Conservation (phyloP, 1,140 invertebrate species). For the Zeugodacus cucurbitae region DNA sequence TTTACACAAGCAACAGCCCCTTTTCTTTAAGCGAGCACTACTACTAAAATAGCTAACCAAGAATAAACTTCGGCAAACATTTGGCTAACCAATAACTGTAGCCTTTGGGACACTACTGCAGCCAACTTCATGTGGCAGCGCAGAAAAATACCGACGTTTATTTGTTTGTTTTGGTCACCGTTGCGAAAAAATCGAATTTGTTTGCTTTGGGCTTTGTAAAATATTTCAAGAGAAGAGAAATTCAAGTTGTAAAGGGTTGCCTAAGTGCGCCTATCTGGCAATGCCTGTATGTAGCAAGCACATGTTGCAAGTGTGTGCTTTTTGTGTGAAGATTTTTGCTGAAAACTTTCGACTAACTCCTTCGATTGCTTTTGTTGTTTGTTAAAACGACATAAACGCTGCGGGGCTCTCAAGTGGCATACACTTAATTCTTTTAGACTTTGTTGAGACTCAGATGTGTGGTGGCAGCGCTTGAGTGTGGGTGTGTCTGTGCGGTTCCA, state of each 20-base stretch:
- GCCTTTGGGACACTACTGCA: not conserved
- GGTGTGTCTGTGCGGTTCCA: not conserved
- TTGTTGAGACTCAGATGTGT: not conserved
- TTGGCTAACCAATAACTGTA: not conserved
- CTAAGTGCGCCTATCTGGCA: not conserved
- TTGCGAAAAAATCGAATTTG: not conserved
- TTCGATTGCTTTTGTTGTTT: not conserved
- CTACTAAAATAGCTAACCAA: not conserved
- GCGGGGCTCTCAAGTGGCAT: not conserved
- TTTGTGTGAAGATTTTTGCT: not conserved
- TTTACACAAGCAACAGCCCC: not conserved
- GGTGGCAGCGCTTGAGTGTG: not conserved
- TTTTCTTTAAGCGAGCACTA: not conserved
- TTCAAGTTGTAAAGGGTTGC: too few relatives aligned
- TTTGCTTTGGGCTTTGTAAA: not conserved
- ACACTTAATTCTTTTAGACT: slow-evolving; percentile 30
- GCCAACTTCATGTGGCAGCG: not conserved
- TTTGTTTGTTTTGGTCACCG: not conserved
- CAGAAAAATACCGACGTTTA: not conserved
- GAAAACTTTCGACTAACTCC: not conserved
- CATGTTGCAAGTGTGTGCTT: not conserved
- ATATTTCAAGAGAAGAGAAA: too few relatives aligned
- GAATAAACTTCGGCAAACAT: not conserved
- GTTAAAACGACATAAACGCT: not conserved
- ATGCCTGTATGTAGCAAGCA: not conserved